A percentile compares a stretch with the other conserved stretches of the same genome.
phyloP scores from a whole-genome alignment of 2,888 invertebrate species.

The Alviniconcha strummeri region DNA sequence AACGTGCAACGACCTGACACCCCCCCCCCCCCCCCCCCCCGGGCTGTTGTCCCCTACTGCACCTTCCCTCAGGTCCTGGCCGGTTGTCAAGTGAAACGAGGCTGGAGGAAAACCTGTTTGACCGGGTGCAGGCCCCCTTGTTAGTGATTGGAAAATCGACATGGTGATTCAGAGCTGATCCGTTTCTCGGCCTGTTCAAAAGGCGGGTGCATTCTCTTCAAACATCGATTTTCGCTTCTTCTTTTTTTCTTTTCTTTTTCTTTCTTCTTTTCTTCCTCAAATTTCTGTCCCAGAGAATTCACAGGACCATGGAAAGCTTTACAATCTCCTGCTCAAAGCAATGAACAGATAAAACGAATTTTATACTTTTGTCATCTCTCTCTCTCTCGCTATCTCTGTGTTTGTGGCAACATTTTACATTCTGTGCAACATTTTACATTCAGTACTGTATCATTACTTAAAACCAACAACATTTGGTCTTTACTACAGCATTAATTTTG shows the following conservation, averaged over 20 bases:
- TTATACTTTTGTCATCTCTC: background rate
- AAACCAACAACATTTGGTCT: too few relatives aligned
- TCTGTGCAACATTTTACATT: too few relatives aligned
- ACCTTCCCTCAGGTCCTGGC: background rate
- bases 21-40: background rate
- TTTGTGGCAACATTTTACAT: background rate
- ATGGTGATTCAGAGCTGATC: conserved; percentile 25
- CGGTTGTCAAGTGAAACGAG: background rate
- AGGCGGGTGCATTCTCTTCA: conserved; percentile 1
- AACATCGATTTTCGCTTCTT: conserved; percentile 16
- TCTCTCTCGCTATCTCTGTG: background rate
- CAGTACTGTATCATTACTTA: too few relatives aligned
- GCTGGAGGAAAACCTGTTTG: conserved; percentile 23
- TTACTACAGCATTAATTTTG: too few relatives aligned
- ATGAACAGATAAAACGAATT: background rate
- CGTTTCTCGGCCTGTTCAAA: background rate
- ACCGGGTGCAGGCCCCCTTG: conserved; percentile 14
- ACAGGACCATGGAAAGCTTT: background rate
- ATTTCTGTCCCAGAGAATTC: conserved; percentile 5
- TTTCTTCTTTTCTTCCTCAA: background rate
- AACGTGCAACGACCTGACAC: background rate
- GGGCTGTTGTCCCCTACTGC: background rate
- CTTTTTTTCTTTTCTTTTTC: background rate
- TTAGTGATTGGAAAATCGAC: conserved; percentile 17
- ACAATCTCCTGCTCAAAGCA: background rate